These are phyloP conservation scores for Pecten maximus DNA, from an alignment of 2,888 invertebrate genomes.

Conservation along the genomic window DNA sequence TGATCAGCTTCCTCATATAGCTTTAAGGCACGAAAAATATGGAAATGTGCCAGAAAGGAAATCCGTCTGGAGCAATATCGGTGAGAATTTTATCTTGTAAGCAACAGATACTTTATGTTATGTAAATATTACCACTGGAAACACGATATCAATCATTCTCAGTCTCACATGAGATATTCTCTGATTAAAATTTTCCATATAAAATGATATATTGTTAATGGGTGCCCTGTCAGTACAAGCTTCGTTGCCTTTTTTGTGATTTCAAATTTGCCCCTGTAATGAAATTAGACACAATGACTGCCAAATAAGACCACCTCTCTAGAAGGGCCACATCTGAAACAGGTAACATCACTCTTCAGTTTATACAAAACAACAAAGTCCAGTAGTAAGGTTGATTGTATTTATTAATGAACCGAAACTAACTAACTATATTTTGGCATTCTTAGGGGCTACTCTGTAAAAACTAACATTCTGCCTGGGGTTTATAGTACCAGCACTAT, in stretches of 20 bases:
- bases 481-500: too few species aligned
- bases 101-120: not conserved
- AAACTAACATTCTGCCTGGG: too few species aligned
- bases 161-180: not conserved
- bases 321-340: too few species aligned
- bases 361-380: too few species aligned
- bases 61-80: not conserved
- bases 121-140: not conserved
- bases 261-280: not conserved
- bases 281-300: not conserved
- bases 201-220: not conserved
- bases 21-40: not conserved
- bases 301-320: not conserved
- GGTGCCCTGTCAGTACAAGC: not conserved
- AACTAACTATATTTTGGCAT: too few species aligned
- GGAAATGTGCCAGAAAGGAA: not conserved
- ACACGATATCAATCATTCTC: not conserved
- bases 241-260: not conserved
- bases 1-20: not conserved
- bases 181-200: not conserved
- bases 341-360: too few species aligned
- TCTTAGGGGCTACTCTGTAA: too few species aligned
- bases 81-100: not conserved
- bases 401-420: too few species aligned
- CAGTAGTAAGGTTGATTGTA: too few species aligned